phyloP scores from a whole-genome alignment of 2,113 vertebrate species.

The Phainopepla nitens region DNA sequence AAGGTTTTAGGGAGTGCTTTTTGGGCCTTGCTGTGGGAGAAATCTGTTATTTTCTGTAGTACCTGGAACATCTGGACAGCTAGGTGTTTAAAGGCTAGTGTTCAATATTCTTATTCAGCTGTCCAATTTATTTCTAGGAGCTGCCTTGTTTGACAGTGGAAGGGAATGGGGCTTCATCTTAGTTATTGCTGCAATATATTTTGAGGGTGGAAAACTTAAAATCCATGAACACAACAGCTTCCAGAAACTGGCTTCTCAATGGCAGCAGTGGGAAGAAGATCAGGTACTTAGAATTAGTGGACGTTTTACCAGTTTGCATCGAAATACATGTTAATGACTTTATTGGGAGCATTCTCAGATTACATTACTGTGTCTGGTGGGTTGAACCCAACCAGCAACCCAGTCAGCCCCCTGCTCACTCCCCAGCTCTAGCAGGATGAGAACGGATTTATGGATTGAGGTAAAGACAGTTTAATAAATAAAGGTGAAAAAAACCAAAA shows the following conservation, averaged over 20 bases:
- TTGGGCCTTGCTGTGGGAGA: not conserved
- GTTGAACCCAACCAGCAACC: not conserved
- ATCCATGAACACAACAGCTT: not conserved
- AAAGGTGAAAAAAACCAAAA: not conserved
- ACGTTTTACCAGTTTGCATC: not conserved
- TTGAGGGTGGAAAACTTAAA: constrained; percentile 44
- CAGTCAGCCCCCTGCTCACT: not conserved
- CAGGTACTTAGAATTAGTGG: constrained; percentile 21
- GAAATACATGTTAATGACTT: not conserved
- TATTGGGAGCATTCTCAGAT: not conserved
- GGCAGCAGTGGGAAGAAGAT: constrained; percentile 36
- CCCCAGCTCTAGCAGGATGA: not conserved
- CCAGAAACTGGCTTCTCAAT: constrained; percentile 14
- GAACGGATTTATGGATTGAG: not conserved
- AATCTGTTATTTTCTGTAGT: not conserved
- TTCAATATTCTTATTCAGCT: not conserved
- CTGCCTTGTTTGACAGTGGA: constrained; percentile 27
- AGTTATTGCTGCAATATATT: constrained; percentile 25
- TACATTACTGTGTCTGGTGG: not conserved
- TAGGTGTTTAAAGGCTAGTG: not conserved
- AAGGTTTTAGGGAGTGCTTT: not conserved
- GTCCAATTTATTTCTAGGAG: constrained; percentile 22
- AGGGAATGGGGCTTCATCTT: constrained; percentile 38
- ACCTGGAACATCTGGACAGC: not conserved
- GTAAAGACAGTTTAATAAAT: not conserved